Evolutionary conservation across 2,888 invertebrate species (phyloP).

Genomic region (Ditylenchus weischeri): DNA sequence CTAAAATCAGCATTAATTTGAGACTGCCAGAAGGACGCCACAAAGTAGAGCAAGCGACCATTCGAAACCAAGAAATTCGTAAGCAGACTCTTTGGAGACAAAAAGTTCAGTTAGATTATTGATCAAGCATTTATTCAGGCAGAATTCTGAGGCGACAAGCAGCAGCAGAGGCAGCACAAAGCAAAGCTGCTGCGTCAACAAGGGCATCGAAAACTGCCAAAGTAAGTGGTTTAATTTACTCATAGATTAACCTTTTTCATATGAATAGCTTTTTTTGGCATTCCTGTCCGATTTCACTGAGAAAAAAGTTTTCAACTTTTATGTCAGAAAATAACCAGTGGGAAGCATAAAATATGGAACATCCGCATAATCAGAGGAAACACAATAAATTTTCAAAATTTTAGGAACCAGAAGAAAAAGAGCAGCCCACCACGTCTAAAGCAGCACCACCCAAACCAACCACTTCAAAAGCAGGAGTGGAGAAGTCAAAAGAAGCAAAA

Average conservation of each 20-base stretch:
- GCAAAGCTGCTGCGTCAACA: background rate
- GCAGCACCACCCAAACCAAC: background rate
- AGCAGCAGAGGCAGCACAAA: conserved; percentile 19
- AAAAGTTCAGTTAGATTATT: background rate
- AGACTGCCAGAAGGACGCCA: conserved; percentile 56
- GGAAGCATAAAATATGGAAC: background rate
- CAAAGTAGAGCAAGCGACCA: conserved; percentile 54
- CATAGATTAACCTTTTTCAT: no score
- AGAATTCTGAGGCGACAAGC: conserved; percentile 48
- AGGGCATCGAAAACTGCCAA: background rate
- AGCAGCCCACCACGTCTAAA: conserved; percentile 4
- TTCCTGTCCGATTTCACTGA: no score
- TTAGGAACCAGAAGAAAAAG: background rate
- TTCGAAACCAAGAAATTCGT: conserved; percentile 57
- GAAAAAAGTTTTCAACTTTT: no score
- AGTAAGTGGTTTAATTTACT: no score
- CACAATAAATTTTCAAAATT: background rate
- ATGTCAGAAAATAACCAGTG: no score
- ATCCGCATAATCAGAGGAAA: background rate
- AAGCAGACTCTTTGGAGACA: background rate
- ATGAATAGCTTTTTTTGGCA: no score
- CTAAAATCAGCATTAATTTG: conserved; percentile 55
- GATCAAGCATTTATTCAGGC: conserved; percentile 30
- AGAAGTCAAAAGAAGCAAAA: background rate
- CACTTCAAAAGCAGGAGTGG: conserved; percentile 1